Evolutionary conservation across 2,113 vertebrate genomes (phyloP), one percentile per base, ranked within the genome.

Genomic region (Camelus bactrianus): DNA sequence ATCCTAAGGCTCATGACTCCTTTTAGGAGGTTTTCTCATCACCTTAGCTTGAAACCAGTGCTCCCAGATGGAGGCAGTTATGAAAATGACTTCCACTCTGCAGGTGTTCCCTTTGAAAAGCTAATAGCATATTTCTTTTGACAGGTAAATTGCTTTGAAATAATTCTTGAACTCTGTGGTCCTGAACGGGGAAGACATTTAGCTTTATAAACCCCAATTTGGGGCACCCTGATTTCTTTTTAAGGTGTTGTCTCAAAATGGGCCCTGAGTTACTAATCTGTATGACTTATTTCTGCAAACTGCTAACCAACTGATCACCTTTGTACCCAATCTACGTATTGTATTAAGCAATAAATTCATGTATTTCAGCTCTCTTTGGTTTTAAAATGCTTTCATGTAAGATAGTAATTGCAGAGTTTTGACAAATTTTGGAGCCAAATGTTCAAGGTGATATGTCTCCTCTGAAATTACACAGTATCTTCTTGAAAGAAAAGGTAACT

Each of bases 71-170:
- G 91, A 97, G 19, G 91, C 22, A 98, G 48, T 98, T 98, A 97
- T 87, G 92, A 95, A 98, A 98, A 99, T 98, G 82, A 95, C 85
- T 97, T 96, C n/a, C 48, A 75, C 96, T 98, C 93, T 96, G 94
- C 96, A 98, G 98, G 94, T 91, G 4, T 96, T 97, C 97, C 60
- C 98, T 98, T 95, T 96, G 79, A 95, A 97, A 98, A 98, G 82
- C 91, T 92, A 98, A 84, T 13, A 12, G 79, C 38, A 79, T 92
- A 97, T 82, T 96, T 77, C 97, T 96, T 98, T 97, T 98, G 98
- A 98, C 97, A 98, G 87, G 91, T 93, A 98, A 98, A 98, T 98
- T 98, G 96, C 97, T 97, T 98, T 97, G 95, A 98, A 98, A 98
- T 98, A 93, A 98, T 94, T 96, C 93, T 97, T 97, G 95, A 98